A percentile compares a stretch with the other conserved stretches of the same genome.
phyloP scores from a whole-genome alignment of 2,888 invertebrate genomes.

The Limnephilus lunatus region DNA sequence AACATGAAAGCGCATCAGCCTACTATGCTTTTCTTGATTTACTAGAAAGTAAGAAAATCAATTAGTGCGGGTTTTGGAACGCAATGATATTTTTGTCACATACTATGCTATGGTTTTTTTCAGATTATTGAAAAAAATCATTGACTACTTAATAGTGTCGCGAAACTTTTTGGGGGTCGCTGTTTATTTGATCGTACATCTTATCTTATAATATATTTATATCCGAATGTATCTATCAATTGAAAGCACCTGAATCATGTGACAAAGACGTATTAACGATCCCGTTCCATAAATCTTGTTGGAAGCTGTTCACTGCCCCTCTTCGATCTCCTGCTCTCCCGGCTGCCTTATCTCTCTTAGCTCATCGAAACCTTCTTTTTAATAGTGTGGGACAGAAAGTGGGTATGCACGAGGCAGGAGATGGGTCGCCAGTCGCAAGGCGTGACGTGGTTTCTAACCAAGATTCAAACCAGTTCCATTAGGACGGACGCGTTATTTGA shows the following conservation, averaged over 20 bases:
- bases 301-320: constrained; percentile 36
- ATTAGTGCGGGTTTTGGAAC: too few relatives aligned
- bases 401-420: constrained; percentile 18
- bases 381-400: constrained; percentile 49
- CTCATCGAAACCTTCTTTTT: constrained; percentile 36
- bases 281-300: constrained; percentile 56
- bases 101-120: neutral
- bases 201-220: neutral
- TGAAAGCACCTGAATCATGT: constrained; percentile 44
- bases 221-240: neutral
- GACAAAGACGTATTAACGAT: constrained; percentile 58
- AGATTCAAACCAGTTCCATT: constrained; percentile 44
- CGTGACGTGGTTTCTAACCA: constrained; percentile 24
- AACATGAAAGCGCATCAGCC: too few relatives aligned
- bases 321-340: constrained; percentile 31
- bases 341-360: constrained; percentile 27
- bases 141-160: neutral
- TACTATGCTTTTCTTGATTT: too few relatives aligned
- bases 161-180: neutral
- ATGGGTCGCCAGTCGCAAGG: neutral
- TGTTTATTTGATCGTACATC: neutral
- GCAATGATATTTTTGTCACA: too few relatives aligned
- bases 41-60: too few relatives aligned
- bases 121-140: neutral
- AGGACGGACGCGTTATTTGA: constrained; percentile 25